Base-by-base conservation (phyloP, 1,140 invertebrate genomes). In the Sarcophaga bullata region DNA sequence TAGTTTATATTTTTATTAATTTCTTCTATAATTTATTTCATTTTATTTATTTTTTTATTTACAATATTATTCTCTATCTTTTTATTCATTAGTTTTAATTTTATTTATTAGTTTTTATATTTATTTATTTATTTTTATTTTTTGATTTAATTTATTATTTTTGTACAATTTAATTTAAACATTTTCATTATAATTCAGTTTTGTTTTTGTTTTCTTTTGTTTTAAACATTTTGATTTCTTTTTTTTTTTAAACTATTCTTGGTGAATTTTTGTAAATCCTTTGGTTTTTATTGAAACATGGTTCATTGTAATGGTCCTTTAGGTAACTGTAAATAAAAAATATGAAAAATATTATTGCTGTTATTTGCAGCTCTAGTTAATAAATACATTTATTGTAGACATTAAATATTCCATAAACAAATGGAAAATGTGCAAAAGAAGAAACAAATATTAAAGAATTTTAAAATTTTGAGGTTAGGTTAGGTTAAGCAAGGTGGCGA, bases 301-400 rank as follows among this genome's bases (percentile, higher is more conserved):
- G 17, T 68, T 68, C n/a, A 68, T 68, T 19, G 62, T 68, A 68
- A 37, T 68, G 62, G 62, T 68, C 62, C 62, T 68, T 68, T 68
- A 68, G 62, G 62, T 68, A 68, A 68, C 62, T 68, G 17, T 1
- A 68, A 68, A 25, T 6, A 68, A 68, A 68, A 19, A 6, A 68
- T n/a, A n/a, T n/a, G n/a, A 68, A 68, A 9, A 52, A 52, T 10
- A 52, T 52, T 52, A 52, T 37, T 37, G 25, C n/a, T n/a, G n/a
- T n/a, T n/a, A n/a, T n/a, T n/a, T n/a, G n/a, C n/a, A n/a, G n/a
- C n/a, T n/a, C n/a, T n/a, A n/a, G n/a, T n/a, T n/a, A n/a, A n/a
- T n/a, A n/a, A n/a, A n/a, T n/a, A n/a, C n/a, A n/a, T n/a, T n/a
- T n/a, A n/a, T n/a, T n/a, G 25, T 37, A 1, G 1, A 37, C 4